Base-by-base conservation (phyloP, 2,797 vertebrate genomes). In the Onychomys arenicola region DNA sequence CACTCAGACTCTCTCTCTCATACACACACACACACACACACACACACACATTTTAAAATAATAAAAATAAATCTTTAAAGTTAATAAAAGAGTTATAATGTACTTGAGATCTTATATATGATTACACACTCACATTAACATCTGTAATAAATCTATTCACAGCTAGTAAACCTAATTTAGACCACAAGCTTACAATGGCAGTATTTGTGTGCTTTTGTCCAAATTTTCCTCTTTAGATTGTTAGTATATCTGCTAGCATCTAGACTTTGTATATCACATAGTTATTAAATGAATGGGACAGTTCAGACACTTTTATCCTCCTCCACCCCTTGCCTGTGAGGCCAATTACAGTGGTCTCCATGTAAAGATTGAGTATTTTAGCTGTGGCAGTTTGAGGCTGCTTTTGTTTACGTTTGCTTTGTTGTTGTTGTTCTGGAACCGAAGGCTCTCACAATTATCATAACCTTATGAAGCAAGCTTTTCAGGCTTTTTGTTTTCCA, bases 91-190 rank as follows among this genome's bases (percentile, higher is more conserved):
- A 52, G n/a, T 37, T 80, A 37, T 19, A 69, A 43, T 19, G 75
- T 77, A 6, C 17, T 83, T 76, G 46, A 88, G 75, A 84, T 3
- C 19, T 78, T 80, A 5, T 57, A 43, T 84, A 71, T 34, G n/a
- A 69, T 52, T 78, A 89, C 27, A 91, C 21, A 55, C 96, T 97
- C 37, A 29, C 87, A 91, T 93, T 95, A 89, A 1, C 89, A 80
- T 61, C 16, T 52, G 8, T 71, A 93, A 85, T 83, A 37, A 78
- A 37, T 89, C 29, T 89, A 77, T 80, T 73, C 40, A 89, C 21
- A 85, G 14, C 40, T 73, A 78, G 9, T 71, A 90, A 93, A 84
- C 69, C 49, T 8, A 92, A 19, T 93, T 93, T 83, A 76, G 73
- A 61, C 43, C 43, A 4, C 7, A 91, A 81, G 73, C 40, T 93